phyloP scores from a whole-genome alignment of 1,140 invertebrate genomes.

The Cyrtorhinus lividipennis region DNA sequence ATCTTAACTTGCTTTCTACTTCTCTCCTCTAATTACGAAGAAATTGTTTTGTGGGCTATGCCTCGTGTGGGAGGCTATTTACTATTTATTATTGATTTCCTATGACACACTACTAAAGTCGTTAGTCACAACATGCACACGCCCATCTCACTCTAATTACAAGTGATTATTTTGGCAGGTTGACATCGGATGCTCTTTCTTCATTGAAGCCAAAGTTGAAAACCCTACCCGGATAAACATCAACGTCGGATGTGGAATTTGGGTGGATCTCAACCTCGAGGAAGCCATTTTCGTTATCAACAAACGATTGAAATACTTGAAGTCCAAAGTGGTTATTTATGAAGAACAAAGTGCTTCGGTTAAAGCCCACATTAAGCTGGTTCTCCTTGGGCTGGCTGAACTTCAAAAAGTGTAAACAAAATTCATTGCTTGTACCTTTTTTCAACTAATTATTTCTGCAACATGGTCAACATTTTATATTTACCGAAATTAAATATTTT shows the following conservation, averaged over 20 bases:
- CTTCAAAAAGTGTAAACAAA: conserved; percentile 27
- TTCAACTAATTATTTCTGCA: no score
- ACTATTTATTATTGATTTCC: no score
- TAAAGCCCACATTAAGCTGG: conserved; percentile 66
- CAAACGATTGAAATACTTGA: conserved; percentile 47
- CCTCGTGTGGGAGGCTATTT: no score
- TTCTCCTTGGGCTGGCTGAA: conserved; percentile 47
- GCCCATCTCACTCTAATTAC: no score
- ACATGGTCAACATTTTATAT: no score
- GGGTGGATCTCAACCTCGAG: conserved; percentile 50
- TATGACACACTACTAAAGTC: no score
- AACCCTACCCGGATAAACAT: conserved; percentile 52
- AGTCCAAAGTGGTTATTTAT: conserved; percentile 43
- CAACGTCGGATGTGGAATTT: conserved; percentile 60
- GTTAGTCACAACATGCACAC: no score
- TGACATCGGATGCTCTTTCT: conserved; percentile 61
- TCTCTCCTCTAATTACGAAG: no score
- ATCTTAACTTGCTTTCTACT: no score
- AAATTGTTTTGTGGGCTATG: no score
- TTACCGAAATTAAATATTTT: no score
- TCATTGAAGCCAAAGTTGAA: conserved; percentile 51
- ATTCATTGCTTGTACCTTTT: no score
- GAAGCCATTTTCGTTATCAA: conserved; percentile 57
- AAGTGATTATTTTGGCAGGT: conserved; percentile 28
- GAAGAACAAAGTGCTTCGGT: conserved; percentile 48